Evolutionary conservation across 2,888 invertebrate species (phyloP).

Genomic region (Euspilapteryx auroguttella): DNA sequence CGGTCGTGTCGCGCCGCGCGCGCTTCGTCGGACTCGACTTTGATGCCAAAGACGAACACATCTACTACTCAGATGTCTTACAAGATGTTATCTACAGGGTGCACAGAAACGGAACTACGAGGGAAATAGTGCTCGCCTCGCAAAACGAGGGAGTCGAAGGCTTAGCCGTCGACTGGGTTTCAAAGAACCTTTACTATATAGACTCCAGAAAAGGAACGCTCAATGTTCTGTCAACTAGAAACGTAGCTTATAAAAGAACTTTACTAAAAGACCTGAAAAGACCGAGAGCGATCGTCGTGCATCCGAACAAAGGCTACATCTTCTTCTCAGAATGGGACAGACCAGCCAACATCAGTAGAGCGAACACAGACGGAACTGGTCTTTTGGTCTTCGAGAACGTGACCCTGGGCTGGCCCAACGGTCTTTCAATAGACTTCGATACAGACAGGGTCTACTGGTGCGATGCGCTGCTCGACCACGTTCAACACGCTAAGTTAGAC

Average conservation of each 20-base stretch:
- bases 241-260: conserved; percentile 82
- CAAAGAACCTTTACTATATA: conserved; percentile 93
- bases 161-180: conserved; percentile 93
- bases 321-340: conserved; percentile 97
- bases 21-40: conserved; percentile 95
- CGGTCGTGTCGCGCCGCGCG: conserved; percentile 88
- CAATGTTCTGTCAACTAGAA: conserved; percentile 87
- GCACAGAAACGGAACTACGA: conserved; percentile 75
- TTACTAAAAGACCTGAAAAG: conserved; percentile 86
- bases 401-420: conserved; percentile 97
- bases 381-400: conserved; percentile 86
- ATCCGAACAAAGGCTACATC: conserved; percentile 91
- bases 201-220: conserved; percentile 92
- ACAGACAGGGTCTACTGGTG: conserved; percentile 95
- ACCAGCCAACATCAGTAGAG: conserved; percentile 94
- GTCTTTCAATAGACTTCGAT: conserved; percentile 88
- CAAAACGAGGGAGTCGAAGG: conserved; percentile 98
- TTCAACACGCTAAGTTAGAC: conserved; percentile 90
- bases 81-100: conserved; percentile 92
- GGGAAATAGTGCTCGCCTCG: conserved; percentile 89
- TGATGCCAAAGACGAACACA: conserved; percentile 85
- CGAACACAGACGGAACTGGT: conserved; percentile 87
- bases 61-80: conserved; percentile 97
- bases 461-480: conserved; percentile 93
- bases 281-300: conserved; percentile 94